phyloP scores from a whole-genome alignment of 2,797 vertebrate genomes.

The Perodicticus potto region DNA sequence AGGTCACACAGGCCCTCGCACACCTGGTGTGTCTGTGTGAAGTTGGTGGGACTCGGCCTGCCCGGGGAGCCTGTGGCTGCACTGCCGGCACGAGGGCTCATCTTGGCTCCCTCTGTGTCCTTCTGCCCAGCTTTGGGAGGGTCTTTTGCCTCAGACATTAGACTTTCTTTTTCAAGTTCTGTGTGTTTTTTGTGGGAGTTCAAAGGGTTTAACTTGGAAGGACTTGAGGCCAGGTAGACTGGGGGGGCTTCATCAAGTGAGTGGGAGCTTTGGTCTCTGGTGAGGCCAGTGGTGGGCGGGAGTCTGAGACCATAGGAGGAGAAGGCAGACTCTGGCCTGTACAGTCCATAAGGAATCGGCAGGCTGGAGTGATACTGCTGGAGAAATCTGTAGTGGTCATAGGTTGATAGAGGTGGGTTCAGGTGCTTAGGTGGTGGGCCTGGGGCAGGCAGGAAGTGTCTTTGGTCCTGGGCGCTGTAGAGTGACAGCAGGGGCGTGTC shows the following conservation, averaged over 20 bases:
- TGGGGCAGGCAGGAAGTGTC: constrained; percentile 92
- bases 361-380: constrained; percentile 90
- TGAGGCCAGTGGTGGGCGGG: constrained; percentile 88
- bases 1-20: constrained; percentile 85
- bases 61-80: constrained; percentile 96
- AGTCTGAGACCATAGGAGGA: constrained; percentile 86
- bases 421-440: constrained; percentile 90
- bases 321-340: constrained; percentile 91
- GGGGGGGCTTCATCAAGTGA: constrained; percentile 87
- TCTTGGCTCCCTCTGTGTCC: constrained; percentile 91
- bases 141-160: constrained; percentile 81
- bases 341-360: constrained; percentile 91
- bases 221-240: constrained; percentile 88
- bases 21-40: constrained; percentile 89
- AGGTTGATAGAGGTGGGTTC: constrained; percentile 81
- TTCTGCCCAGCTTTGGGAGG: constrained; percentile 85
- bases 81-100: constrained; percentile 95
- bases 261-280: constrained; percentile 88
- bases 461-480: constrained; percentile 91
- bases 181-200: constrained; percentile 85
- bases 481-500: constrained; percentile 89
- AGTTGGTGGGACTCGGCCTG: constrained; percentile 93
- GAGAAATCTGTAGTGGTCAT: constrained; percentile 92
- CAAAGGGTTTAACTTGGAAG: constrained; percentile 84
- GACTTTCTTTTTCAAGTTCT: constrained; percentile 87